Base-by-base conservation (phyloP, 2,888 invertebrate species). In the Cremastinae sp. region DNA sequence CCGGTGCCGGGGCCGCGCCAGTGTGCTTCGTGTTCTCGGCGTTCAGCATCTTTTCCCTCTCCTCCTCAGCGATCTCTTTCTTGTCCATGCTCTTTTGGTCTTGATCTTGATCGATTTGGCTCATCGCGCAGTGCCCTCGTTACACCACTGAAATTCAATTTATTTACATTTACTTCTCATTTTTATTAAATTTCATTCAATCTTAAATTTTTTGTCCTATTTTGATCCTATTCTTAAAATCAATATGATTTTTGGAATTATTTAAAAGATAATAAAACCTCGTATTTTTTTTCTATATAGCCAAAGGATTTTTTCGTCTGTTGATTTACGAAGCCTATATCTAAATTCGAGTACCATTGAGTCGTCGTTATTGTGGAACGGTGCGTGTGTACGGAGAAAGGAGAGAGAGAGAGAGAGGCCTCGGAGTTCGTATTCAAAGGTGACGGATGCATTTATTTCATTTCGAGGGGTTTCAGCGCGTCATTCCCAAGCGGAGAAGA, bases 11-110 rank as follows among this genome's bases (percentile, higher is more conserved):
- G 58, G 85, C 86, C 16, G 85, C 84, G 61, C 90, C 91, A 70
- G 91, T 91, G 77, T 91, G 90, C 72, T 91, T 90, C 84, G 92
- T 93, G 81, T 92, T 93, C 82, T 93, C 94, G 38, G 91, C 91
- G 87, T 94, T 94, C 84, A 93, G 84, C 90, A 91, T 91, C 84
- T 94, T 94, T 66, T 93, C 92, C 79, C 91, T 91, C 83, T 92
- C 92, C 74, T 82, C 82, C 82, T 91, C 91, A 8, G 87, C 88
- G 58, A 88, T 89, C 78, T 88, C 88, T 74, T 85, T 90, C 83
- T 88, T 90, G 80, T 89, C 90, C 87, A 86, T 86, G 59, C 85
- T 89, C 74, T 85, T 83, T 65, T 84, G 81, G 65, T 84, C 84
- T 53, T 82, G 80, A 12, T 82, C 81, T 74, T 81, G 83, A 47